Base-by-base conservation (phyloP, 2,113 vertebrate species). In the Montifringilla adamsi region DNA sequence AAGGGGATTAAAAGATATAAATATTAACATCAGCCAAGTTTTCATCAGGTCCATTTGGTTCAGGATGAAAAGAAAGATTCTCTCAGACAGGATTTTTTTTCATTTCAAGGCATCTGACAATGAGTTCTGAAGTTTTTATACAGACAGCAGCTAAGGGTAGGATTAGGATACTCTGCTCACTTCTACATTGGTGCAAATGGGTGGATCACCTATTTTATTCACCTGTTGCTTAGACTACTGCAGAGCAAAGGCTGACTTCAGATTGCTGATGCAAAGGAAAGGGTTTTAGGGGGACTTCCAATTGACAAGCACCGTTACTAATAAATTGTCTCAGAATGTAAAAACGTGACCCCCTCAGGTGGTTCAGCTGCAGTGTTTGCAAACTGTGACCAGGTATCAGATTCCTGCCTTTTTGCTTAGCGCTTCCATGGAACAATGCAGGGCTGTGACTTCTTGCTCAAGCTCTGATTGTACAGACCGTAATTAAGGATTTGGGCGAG, bases 351-450 rank as follows among this genome's bases (percentile, higher is more conserved):
- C 98, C 59, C 93, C 83, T 97, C 91, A 97, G 96, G 96, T 98
- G 93, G 93, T 96, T 97, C 96, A 95, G 87, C 59, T 95, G 56
- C 94, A 95, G 90, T 98, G 98, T 99, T 99, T 99, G 98, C 98
- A 98, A 98, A 98, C 98, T 98, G 94, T 98, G 97, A 97, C 84
- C 94, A 96, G 96, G 97, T 98, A 97, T 98, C 96, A 30, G 85
- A 96, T 98, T 98, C 90, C 96, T 93, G 89, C 89, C 91, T 97
- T 98, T 98, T 88, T 89, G 88, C 77, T 93, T 79, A 94, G 96
- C 95, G 66, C 91, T 96, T 27, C 91, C 80, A 47, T 95, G 96
- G 96, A 98, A 97, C 94, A 98, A 96, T 95, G 53, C 53, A 66
- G 79, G 73, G 59, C 66, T 89, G 68, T 4, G 13, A 79, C 94